Conservation (phyloP, 2,888 invertebrate species). For the Fabriciana adippe region DNA sequence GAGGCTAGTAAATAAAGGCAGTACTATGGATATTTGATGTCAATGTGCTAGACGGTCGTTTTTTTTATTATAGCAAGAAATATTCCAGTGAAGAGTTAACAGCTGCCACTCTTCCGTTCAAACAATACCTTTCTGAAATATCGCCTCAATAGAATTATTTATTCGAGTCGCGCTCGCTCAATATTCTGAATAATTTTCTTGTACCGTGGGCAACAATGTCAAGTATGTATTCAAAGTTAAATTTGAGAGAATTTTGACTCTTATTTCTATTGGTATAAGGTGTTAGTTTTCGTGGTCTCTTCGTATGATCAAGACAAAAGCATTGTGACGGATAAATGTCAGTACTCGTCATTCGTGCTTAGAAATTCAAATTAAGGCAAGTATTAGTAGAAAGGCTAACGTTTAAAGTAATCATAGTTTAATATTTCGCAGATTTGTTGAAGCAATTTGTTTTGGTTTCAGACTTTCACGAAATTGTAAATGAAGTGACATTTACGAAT, state of each 20-base stretch:
- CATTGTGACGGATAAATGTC: conserved; percentile 22
- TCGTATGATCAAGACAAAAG: neutral
- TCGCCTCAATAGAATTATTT: conserved; percentile 33
- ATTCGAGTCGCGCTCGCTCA: conserved; percentile 37
- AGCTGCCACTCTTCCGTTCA: neutral
- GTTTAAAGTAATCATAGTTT: conserved; percentile 15
- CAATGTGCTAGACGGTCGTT: no score
- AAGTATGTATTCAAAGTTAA: neutral
- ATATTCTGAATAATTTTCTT: conserved; percentile 47
- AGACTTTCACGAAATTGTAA: no score
- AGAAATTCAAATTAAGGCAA: conserved; percentile 45
- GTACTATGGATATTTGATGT: no score
- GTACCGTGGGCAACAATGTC: conserved; percentile 24
- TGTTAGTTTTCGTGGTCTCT: neutral
- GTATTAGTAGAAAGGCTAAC: conserved; percentile 15
- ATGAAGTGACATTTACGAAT: no score
- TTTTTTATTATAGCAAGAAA: neutral
- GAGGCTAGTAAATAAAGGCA: no score
- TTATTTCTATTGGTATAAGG: neutral
- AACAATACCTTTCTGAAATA: conserved; percentile 28
- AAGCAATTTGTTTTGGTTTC: conserved; percentile 11
- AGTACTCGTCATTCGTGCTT: conserved; percentile 38
- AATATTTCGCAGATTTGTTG: conserved; percentile 3
- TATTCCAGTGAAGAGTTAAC: conserved; percentile 11
- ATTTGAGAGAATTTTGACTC: neutral